phyloP scores from a whole-genome alignment of 2,113 vertebrate species.

The Chroicocephalus ridibundus region DNA sequence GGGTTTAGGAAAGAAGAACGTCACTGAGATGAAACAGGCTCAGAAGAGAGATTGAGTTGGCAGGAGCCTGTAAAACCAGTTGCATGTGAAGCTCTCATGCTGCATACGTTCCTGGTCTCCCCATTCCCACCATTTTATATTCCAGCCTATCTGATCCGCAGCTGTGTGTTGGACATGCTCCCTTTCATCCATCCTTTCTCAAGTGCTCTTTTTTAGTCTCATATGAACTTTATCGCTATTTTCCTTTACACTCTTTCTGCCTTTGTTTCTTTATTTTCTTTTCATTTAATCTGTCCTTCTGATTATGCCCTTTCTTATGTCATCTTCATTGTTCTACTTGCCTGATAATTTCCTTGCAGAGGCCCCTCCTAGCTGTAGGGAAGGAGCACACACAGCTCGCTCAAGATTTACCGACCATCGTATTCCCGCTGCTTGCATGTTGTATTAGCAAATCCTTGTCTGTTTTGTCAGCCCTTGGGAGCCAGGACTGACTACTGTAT shows the following conservation, averaged over 20 bases:
- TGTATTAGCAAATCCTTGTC: not conserved
- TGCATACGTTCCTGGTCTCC: not conserved
- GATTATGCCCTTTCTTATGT: not conserved
- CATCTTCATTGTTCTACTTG: not conserved
- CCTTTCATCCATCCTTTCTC: not conserved
- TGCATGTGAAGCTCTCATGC: not conserved
- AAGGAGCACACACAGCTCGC: not conserved
- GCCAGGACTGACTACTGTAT: not conserved
- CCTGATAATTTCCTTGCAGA: not conserved
- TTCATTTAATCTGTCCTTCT: not conserved
- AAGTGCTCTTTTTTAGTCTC: not conserved
- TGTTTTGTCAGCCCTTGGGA: not conserved
- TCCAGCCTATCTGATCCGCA: not conserved
- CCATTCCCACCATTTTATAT: not conserved
- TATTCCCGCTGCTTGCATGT: not conserved
- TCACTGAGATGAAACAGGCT: not conserved
- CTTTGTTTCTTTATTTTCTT: not conserved
- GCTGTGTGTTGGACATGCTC: not conserved
- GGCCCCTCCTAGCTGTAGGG: not conserved
- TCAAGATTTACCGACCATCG: not conserved
- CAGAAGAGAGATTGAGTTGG: not conserved
- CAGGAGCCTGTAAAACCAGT: conserved; percentile 32
- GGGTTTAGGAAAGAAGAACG: not conserved
- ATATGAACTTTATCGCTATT: not conserved
- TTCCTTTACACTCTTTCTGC: not conserved